phyloP scores from a whole-genome alignment of 2,888 invertebrate genomes.

The Tortricodes alternella region DNA sequence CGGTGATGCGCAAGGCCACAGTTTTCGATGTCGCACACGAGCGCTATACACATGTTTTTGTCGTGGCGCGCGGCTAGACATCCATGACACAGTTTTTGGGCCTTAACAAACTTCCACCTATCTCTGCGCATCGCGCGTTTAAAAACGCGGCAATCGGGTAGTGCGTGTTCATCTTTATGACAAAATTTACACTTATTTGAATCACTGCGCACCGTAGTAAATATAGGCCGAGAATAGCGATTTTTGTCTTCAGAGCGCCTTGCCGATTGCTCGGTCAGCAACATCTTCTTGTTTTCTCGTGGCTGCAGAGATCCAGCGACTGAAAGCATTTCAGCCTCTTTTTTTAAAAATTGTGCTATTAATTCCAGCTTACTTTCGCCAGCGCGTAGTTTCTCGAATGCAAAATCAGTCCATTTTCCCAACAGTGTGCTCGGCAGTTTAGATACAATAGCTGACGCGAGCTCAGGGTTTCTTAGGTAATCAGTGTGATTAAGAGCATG shows the following conservation, averaged over 20 bases:
- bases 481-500: constrained; percentile 9
- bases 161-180: not conserved
- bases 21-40: not conserved
- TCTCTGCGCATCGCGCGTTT: not conserved
- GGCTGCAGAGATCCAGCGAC: not conserved
- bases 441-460: constrained; percentile 1
- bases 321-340: not conserved
- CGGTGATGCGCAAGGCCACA: not conserved
- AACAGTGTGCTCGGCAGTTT: not conserved
- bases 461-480: constrained; percentile 20
- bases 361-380: not conserved
- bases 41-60: not conserved
- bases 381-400: not conserved
- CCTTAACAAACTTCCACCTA: not conserved
- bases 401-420: not conserved
- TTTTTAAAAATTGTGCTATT: constrained; percentile 1
- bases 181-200: not conserved
- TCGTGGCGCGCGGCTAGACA: not conserved
- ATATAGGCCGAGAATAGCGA: not conserved
- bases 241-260: not conserved
- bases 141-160: not conserved
- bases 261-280: not conserved
- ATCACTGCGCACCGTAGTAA: not conserved
- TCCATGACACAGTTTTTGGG: not conserved
- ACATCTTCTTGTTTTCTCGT: not conserved